These are phyloP conservation scores for Hemistola chrysoprasaria DNA, from an alignment of 2,888 invertebrate genomes.

Conservation along the genomic window DNA sequence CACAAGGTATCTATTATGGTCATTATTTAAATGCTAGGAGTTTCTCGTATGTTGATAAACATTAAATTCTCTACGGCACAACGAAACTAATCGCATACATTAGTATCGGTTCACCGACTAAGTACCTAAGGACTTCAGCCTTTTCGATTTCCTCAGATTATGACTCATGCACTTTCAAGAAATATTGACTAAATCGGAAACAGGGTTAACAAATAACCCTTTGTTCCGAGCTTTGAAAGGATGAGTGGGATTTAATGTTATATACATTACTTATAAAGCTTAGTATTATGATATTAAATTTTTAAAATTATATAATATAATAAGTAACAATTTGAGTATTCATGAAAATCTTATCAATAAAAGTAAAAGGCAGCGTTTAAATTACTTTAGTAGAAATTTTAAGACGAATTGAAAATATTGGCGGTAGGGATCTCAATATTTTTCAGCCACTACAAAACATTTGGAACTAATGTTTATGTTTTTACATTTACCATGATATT, in stretches of 20 bases:
- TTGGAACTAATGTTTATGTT: no score
- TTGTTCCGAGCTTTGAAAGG: slow-evolving; percentile 18
- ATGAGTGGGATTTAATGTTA: slow-evolving; percentile 6
- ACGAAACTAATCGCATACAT: slow-evolving; percentile 45
- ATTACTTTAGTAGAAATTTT: background rate
- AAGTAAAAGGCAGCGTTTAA: no score
- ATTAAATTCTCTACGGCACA: slow-evolving; percentile 46
- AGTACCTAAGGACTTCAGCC: slow-evolving; percentile 18
- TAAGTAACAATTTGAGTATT: no score
- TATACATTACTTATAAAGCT: no score
- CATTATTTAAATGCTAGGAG: background rate
- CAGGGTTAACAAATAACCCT: slow-evolving; percentile 30
- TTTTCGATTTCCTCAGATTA: slow-evolving; percentile 42
- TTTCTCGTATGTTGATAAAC: slow-evolving; percentile 30
- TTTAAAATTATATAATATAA: no score
- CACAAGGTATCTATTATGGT: no score
- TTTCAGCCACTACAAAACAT: no score
- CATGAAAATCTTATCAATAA: no score
- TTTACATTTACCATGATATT: no score
- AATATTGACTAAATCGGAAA: slow-evolving; percentile 35
- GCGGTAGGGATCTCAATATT: no score
- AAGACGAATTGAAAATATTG: no score
- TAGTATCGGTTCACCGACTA: slow-evolving; percentile 37
- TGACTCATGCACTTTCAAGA: slow-evolving; percentile 49
- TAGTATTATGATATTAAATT: no score